Conservation (phyloP, 1,140 invertebrate genomes). For the Pogonomyrmex barbatus region DNA sequence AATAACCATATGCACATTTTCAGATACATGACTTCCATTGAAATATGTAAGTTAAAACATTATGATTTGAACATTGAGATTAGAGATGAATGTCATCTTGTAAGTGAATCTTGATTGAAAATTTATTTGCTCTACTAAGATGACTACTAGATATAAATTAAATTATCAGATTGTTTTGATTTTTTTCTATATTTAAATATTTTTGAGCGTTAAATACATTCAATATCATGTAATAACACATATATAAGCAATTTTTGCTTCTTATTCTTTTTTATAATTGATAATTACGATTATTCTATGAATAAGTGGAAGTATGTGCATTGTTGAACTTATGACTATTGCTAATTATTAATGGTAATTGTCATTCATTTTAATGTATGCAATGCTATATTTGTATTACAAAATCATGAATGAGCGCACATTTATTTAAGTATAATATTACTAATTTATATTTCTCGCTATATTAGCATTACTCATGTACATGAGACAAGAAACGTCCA, state of each 20-base stretch:
- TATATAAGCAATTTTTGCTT: slow-evolving; percentile 25
- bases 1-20: slow-evolving; percentile 38
- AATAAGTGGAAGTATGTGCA: slow-evolving; percentile 30
- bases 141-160: background rate
- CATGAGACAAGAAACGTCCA: slow-evolving; percentile 70
- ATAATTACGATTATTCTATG: slow-evolving; percentile 22
- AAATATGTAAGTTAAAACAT: slow-evolving; percentile 21
- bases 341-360: slow-evolving; percentile 47
- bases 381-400: slow-evolving; percentile 48
- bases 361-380: slow-evolving; percentile 56
- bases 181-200: slow-evolving; percentile 24
- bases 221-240: background rate
- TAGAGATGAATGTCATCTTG: slow-evolving; percentile 27
- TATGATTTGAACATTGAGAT: slow-evolving; percentile 38
- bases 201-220: slow-evolving; percentile 8
- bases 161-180: slow-evolving; percentile 12
- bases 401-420: slow-evolving; percentile 51
- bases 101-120: slow-evolving; percentile 31
- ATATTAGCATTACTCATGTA: slow-evolving; percentile 58
- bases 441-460: slow-evolving; percentile 56
- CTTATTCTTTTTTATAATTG: slow-evolving; percentile 14
- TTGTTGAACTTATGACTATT: slow-evolving; percentile 13
- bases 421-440: slow-evolving; percentile 59
- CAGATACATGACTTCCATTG: slow-evolving; percentile 33
- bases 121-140: slow-evolving; percentile 35